Conservation (phyloP, 1,140 invertebrate genomes). For the Bombus affinis region DNA sequence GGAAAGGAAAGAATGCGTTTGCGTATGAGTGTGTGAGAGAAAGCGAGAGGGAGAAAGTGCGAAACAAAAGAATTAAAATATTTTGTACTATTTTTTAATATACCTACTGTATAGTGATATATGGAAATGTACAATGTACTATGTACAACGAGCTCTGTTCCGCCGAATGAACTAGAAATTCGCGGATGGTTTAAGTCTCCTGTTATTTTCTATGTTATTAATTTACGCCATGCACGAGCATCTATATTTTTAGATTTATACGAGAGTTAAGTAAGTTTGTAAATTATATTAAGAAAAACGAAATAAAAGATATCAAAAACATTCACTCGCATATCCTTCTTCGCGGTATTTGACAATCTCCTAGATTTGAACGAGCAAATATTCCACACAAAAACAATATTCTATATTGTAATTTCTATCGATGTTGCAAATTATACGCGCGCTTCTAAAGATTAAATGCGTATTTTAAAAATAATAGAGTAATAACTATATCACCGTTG, state of each 20-base stretch:
- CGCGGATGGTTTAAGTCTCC: constrained; percentile 64
- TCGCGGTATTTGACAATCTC: background rate
- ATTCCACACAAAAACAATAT: background rate
- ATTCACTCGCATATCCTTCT: rapidly evolving
- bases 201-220: constrained; percentile 75
- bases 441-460: background rate
- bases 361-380: background rate
- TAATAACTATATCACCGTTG: too few species aligned
- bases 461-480: background rate
- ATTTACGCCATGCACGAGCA: constrained; percentile 69
- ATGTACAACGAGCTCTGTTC: constrained; percentile 61
- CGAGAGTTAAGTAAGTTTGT: constrained; percentile 75
- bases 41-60: background rate
- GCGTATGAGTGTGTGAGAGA: background rate
- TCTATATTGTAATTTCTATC: too few species aligned
- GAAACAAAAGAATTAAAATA: constrained; percentile 12
- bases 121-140: constrained; percentile 73
- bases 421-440: too few species aligned
- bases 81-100: constrained; percentile 51
- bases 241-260: constrained; percentile 76
- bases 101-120: constrained; percentile 69
- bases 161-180: constrained; percentile 55
- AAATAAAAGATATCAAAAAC: constrained; percentile 68
- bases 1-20: background rate
- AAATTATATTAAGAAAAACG: constrained; percentile 77